Percentiles rank a stretch among this genome's conserved stretches.
phyloP scores from a whole-genome alignment of 30 jellyfish, hydroid and myxozoan genomes.

The Aurelia sp. region DNA sequence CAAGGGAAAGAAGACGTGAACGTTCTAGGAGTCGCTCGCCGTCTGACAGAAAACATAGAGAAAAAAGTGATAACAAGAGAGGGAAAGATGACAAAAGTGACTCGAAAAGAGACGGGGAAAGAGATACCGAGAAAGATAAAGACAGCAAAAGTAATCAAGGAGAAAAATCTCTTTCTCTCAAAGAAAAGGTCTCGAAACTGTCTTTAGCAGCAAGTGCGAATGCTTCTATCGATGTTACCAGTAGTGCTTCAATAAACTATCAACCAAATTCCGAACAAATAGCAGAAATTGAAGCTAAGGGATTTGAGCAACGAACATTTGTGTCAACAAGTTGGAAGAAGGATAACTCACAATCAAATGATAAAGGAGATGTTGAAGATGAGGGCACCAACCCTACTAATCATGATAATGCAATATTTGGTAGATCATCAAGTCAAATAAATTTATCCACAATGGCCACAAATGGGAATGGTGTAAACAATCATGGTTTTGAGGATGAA shows the following conservation, averaged over 20 bases:
- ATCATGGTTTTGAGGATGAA: slow-evolving; percentile 22
- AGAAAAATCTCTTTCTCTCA: slow-evolving; percentile 22
- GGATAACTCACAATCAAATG: background rate
- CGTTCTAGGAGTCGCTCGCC: slow-evolving; percentile 66
- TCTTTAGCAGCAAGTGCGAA: slow-evolving; percentile 3
- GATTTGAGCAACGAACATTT: slow-evolving; percentile 58
- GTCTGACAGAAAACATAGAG: background rate
- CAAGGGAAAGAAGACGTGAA: slow-evolving; percentile 29
- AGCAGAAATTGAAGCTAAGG: slow-evolving; percentile 62
- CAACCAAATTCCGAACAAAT: slow-evolving; percentile 17
- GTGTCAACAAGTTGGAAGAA: slow-evolving; percentile 25
- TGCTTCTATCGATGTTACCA: background rate
- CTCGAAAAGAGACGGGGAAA: slow-evolving; percentile 14
- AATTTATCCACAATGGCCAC: background rate
- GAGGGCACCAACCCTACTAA: background rate
- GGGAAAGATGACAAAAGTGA: background rate
- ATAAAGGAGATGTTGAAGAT: background rate
- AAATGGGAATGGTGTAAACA: background rate
- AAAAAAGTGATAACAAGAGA: background rate
- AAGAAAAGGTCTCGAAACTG: slow-evolving; percentile 35
- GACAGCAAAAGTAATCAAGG: background rate
- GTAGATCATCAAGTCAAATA: slow-evolving; percentile 1
- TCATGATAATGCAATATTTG: slow-evolving; percentile 55
- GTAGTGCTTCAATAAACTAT: background rate
- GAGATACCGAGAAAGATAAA: background rate